Evolutionary conservation across 2,888 invertebrate genomes (phyloP).

Genomic region (Copidosoma aretas): DNA sequence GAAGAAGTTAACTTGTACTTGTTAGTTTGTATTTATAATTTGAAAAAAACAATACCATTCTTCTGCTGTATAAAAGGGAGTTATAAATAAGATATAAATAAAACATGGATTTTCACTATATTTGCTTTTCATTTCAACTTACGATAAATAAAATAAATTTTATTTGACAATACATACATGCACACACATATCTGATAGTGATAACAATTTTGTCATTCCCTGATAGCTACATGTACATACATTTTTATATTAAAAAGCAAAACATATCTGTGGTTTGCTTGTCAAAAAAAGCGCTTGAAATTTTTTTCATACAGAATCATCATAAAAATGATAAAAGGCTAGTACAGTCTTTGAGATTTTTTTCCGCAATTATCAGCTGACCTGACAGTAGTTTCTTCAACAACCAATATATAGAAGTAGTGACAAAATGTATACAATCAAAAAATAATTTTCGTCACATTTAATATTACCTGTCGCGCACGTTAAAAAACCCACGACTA

Average conservation of each 20-base stretch:
- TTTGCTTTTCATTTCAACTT: too few species aligned
- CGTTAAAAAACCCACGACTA: conserved; percentile 17
- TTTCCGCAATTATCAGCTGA: conserved; percentile 28
- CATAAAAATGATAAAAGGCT: conserved; percentile 35
- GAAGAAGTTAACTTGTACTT: too few species aligned
- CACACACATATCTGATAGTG: too few species aligned
- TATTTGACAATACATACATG: too few species aligned
- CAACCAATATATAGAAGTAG: background rate
- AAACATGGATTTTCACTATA: too few species aligned
- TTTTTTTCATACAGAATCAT: conserved; percentile 16
- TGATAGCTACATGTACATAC: too few species aligned
- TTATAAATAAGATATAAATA: too few species aligned
- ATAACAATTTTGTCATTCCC: too few species aligned
- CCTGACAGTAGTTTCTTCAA: conserved; percentile 4
- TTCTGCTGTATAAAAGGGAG: too few species aligned
- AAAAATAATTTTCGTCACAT: conserved; percentile 24
- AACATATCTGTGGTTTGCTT: conserved; percentile 16
- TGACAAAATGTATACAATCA: conserved; percentile 22
- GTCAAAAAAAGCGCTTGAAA: conserved; percentile 31
- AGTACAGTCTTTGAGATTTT: conserved; percentile 37
- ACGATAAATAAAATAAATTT: too few species aligned
- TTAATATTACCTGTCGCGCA: conserved; percentile 12
- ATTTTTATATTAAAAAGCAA: conserved; percentile 14
- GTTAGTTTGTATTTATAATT: too few species aligned
- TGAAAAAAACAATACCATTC: too few species aligned